These are phyloP conservation scores for Coendou prehensilis DNA, from an alignment of 2,797 vertebrate species.

Conservation along the genomic window DNA sequence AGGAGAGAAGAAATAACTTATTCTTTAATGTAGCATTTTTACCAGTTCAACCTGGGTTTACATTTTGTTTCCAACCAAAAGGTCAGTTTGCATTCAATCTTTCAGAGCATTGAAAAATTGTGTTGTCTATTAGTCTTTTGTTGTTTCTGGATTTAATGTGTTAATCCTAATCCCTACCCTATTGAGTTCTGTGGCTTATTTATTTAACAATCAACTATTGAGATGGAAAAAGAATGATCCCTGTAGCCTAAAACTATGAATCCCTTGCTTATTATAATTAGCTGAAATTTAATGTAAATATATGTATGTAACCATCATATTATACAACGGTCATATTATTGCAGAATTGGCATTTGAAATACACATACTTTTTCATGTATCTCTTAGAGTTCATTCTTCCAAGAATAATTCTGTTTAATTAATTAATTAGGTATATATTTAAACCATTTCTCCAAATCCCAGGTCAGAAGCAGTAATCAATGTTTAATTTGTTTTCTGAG, in stretches of 20 bases:
- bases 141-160: not conserved
- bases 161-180: not conserved
- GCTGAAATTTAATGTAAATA: constrained; percentile 22
- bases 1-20: not conserved
- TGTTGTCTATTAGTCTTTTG: not conserved
- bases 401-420: constrained; percentile 49
- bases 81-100: not conserved
- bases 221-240: not conserved
- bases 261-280: not conserved
- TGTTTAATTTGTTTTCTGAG: constrained; percentile 46
- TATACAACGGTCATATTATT: constrained; percentile 40
- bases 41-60: not conserved
- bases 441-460: constrained; percentile 51
- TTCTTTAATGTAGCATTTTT: constrained; percentile 42
- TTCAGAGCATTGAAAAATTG: not conserved
- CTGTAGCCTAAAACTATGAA: not conserved
- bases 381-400: constrained; percentile 25
- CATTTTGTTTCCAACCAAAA: constrained; percentile 45
- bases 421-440: not conserved
- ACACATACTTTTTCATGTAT: not conserved
- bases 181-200: not conserved
- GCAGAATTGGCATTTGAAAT: not conserved
- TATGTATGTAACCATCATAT: not conserved
- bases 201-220: not conserved
- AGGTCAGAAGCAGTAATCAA: not conserved